A percentile compares a stretch with the other conserved stretches of the same genome.
These are phyloP conservation scores for Barnardius zonarius DNA, from an alignment of 2,113 vertebrate species.

Conservation along the genomic window DNA sequence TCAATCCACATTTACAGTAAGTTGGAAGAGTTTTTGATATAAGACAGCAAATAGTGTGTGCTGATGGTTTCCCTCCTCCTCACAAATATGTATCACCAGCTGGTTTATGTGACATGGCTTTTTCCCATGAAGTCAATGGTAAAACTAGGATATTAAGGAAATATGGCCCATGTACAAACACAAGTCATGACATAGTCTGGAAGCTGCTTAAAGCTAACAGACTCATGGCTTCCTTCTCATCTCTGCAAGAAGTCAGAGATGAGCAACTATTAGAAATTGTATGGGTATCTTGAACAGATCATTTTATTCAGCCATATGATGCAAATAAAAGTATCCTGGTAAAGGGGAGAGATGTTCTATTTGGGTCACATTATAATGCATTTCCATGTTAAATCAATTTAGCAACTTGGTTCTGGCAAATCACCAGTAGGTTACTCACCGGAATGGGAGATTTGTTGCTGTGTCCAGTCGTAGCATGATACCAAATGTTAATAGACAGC, in stretches of 20 bases:
- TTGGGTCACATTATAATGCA: background rate
- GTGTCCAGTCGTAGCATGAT: background rate
- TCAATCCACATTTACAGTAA: constrained; percentile 37
- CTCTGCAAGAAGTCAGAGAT: background rate
- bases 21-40: constrained; percentile 66
- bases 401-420: background rate
- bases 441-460: background rate
- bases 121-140: constrained; percentile 32
- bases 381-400: background rate
- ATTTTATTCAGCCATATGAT: background rate
- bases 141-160: constrained; percentile 43
- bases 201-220: background rate
- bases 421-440: background rate
- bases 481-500: background rate
- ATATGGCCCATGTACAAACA: background rate
- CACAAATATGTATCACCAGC: constrained; percentile 48
- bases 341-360: background rate
- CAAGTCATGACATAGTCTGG: background rate
- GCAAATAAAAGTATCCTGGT: background rate
- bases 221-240: background rate
- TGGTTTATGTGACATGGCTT: constrained; percentile 40
- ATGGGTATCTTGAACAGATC: background rate
- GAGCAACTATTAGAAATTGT: background rate
- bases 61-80: constrained; percentile 32
- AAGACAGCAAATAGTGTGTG: constrained; percentile 51